Conservation (phyloP, 2,888 invertebrate genomes). For the Catocala nupta region DNA sequence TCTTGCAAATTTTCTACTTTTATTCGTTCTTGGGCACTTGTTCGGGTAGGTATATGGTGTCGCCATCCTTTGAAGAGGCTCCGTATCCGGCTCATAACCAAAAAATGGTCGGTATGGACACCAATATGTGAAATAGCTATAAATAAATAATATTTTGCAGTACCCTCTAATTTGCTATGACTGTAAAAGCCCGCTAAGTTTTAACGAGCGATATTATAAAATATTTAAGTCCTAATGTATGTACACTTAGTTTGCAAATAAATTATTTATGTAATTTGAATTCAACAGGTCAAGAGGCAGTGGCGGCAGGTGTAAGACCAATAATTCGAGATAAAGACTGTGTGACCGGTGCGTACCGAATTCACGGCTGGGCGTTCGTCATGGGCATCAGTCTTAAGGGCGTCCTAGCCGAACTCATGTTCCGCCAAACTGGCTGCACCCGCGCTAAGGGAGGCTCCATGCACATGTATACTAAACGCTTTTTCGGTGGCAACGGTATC, state of each 20-base stretch:
- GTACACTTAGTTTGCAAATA: neutral
- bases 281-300: constrained; percentile 77
- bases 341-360: constrained; percentile 98
- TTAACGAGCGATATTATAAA: too few species aligned
- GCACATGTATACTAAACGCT: constrained; percentile 97
- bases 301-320: constrained; percentile 96
- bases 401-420: constrained; percentile 96
- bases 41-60: too few species aligned
- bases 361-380: constrained; percentile 98
- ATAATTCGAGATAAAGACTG: constrained; percentile 93
- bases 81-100: too few species aligned
- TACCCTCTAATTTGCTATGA: too few species aligned
- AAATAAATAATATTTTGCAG: too few species aligned
- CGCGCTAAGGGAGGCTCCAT: constrained; percentile 99
- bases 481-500: constrained; percentile 99
- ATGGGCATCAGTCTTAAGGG: constrained; percentile 94
- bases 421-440: constrained; percentile 94
- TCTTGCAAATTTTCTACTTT: too few species aligned
- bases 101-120: too few species aligned
- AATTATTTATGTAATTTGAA: neutral
- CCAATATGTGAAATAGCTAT: too few species aligned
- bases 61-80: too few species aligned
- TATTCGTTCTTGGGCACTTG: too few species aligned
- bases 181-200: too few species aligned
- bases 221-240: neutral